These are phyloP conservation scores for Maccullochella peelii DNA, from an alignment of 2,113 vertebrate species.

Conservation along the genomic window DNA sequence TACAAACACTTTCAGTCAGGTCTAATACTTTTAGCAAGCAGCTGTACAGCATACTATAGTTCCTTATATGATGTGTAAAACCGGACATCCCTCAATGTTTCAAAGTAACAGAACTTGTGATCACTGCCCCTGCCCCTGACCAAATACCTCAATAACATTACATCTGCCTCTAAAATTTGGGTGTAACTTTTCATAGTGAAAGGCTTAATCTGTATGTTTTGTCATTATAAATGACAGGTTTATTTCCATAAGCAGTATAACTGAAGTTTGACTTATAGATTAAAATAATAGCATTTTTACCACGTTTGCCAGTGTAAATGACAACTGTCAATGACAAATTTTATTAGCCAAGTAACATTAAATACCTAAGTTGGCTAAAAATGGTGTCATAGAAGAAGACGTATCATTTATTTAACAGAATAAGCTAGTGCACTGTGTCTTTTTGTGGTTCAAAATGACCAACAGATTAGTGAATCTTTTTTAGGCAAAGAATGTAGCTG, in stretches of 20 bases:
- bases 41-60: not conserved
- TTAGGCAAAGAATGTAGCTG: not conserved
- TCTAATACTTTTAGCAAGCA: not conserved
- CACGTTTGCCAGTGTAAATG: not conserved
- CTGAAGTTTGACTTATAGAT: not conserved
- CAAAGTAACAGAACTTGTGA: not conserved
- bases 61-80: not conserved
- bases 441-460: too few species aligned
- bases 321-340: too few species aligned
- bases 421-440: not conserved
- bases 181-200: not conserved
- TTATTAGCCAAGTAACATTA: not conserved
- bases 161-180: too few species aligned
- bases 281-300: too few species aligned
- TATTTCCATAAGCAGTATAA: not conserved
- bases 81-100: not conserved
- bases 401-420: not conserved
- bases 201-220: not conserved
- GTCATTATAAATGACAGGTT: not conserved
- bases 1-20: not conserved
- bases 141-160: not conserved
- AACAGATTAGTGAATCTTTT: not conserved
- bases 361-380: not conserved
- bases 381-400: not conserved
- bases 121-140: too few species aligned